Evolutionary conservation across 2,797 vertebrate genomes (phyloP), one percentile per base, ranked within the genome.

Genomic region (Cheirogaleus major): DNA sequence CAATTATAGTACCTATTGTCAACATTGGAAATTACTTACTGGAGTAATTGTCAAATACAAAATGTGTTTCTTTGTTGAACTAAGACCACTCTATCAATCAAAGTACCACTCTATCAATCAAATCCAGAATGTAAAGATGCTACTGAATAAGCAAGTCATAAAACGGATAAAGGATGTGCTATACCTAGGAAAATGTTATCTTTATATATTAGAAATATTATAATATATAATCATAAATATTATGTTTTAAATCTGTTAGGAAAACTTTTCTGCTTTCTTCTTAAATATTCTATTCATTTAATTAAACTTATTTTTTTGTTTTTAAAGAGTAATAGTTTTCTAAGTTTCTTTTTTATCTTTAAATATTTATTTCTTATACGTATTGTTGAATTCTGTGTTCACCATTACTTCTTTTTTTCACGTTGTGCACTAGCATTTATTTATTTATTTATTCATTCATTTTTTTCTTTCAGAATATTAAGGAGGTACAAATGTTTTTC

Each of bases 1-100:
- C 35, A 89, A 67, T 91, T 92, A 50, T 50, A 97, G 67, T 32
- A 97, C 23, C 35, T 69, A 95, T 59, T 75, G 23, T 91, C 94
- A 95, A 1, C 73, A n/a, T 41, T 63, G 48, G 72, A 91, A 22
- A 90, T 81, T 65, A 55, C 94, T 96, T 81, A 72, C 52, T 25
- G 80, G 10, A 52, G 1, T 63, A 95, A 90, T 95, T 95, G 55
- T 92, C 27, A 96, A 92, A 96, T 3, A 55, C 11, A 86, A 30
- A 95, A 80, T 82, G 13, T 91, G 67, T 91, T 97, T 32, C 41
- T 70, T 81, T 93, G 87, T 45, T 59, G 94, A 92, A 65, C 17
- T 89, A 95, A 76, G 35, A 10, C 30, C 23, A 55, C 38, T 69
- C 13, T 45, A 17, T 82, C 76, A 85, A 89, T 32, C 78, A 73